phyloP scores from a whole-genome alignment of 1,140 invertebrate species.

The Thaumetopoea pityocampa region DNA sequence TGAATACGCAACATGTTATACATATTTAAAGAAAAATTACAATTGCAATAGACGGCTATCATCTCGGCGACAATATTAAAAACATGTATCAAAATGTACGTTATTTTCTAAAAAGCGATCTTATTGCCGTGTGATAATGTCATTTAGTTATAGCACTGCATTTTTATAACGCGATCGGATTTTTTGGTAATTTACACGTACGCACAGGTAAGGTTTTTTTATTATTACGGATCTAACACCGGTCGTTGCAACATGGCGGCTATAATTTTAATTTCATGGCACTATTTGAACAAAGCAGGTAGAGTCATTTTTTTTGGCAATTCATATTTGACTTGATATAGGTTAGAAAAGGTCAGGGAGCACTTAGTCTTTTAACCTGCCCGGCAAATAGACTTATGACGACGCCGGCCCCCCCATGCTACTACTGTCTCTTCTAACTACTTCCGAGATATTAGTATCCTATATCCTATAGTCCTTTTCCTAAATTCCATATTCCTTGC shows the following conservation, averaged over 20 bases:
- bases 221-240: conserved; percentile 43
- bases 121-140: neutral
- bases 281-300: conserved; percentile 20
- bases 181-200: conserved; percentile 3
- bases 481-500: no score
- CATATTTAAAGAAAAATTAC: conserved; percentile 4
- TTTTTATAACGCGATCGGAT: conserved; percentile 4
- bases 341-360: no score
- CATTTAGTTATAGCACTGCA: no score
- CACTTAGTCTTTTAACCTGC: no score
- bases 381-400: no score
- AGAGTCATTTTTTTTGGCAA: conserved; percentile 13
- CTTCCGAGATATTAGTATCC: no score
- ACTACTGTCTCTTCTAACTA: no score
- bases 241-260: conserved; percentile 29
- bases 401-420: no score
- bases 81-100: conserved; percentile 1
- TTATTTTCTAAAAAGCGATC: neutral
- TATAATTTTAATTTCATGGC: conserved; percentile 20
- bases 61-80: conserved; percentile 6
- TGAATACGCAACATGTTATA: neutral
- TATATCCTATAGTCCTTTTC: no score
- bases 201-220: conserved; percentile 46
- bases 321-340: no score
- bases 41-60: conserved; percentile 11